These are phyloP conservation scores for Nycticorax nycticorax DNA, from an alignment of 2,113 vertebrate species.

Conservation along the genomic window DNA sequence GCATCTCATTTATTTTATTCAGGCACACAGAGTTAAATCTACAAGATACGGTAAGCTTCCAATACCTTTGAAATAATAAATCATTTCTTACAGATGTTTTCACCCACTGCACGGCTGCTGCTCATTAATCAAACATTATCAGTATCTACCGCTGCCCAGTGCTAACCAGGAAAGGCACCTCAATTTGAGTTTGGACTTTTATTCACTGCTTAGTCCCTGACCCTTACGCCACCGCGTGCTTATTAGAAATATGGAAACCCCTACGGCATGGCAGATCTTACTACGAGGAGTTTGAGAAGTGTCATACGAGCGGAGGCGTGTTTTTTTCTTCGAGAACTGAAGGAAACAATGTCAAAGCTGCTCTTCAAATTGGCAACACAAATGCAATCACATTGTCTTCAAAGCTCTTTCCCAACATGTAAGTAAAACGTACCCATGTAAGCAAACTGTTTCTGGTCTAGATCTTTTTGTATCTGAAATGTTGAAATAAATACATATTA, in stretches of 20 bases:
- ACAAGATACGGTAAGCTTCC: constrained; percentile 76
- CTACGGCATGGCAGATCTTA: not conserved
- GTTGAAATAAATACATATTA: constrained; percentile 8
- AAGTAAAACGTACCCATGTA: constrained; percentile 21
- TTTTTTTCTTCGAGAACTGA: not conserved
- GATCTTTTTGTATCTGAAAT: not conserved
- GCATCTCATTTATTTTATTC: constrained; percentile 87
- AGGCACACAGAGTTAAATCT: constrained; percentile 78
- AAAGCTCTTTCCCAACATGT: not conserved
- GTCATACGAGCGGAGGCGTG: not conserved
- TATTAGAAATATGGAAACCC: constrained; percentile 54
- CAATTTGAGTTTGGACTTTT: constrained; percentile 78
- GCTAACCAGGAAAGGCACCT: constrained; percentile 71
- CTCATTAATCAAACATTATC: constrained; percentile 91
- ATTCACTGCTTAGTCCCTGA: constrained; percentile 75
- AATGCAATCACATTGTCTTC: constrained; percentile 4
- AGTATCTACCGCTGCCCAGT: constrained; percentile 76
- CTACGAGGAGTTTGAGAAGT: not conserved
- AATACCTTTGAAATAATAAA: constrained; percentile 85
- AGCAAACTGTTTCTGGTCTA: not conserved
- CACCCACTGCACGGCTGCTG: constrained; percentile 72
- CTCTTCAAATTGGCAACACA: constrained; percentile 9
- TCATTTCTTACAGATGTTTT: constrained; percentile 84
- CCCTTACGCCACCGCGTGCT: constrained; percentile 47
- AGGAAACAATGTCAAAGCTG: constrained; percentile 10